Evolutionary conservation across 2,113 vertebrate genomes (phyloP), one percentile per base, ranked within the genome.

Genomic region (Hystrix cristata): DNA sequence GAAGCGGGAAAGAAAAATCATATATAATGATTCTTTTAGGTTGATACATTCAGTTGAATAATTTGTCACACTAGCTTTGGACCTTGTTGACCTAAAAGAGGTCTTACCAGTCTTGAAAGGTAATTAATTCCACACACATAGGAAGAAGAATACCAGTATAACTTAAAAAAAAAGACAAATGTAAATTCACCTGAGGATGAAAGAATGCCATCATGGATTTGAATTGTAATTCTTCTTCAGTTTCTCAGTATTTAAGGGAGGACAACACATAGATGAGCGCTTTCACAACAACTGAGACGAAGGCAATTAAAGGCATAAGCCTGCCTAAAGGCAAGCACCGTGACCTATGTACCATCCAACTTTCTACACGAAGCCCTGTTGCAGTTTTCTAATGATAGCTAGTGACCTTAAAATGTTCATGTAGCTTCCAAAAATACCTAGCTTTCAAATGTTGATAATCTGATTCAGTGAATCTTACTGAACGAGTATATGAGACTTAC

Each of bases 141-240:
- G 64, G 67, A 92, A 91, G 7, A 94, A 93, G 5, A 67, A 98
- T 29, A 15, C 85, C 25, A 83, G 25, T 43, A 53, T 74, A 95
- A 74, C 23, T 76, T 93, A 91, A 94, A 96, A 90, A 85, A 85
- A 81, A 95, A 7, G 31, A 25, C 29, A 92, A 80, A 29, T 72
- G 7, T 79, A 86, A 93, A 31, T 84, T 87, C 46, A 48, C 29
- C 59, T 78, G 31, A 94, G 79, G n/a, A 82, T 94, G 53, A 85
- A 72, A 84, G 69, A 90, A 84, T 53, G 18, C 3, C 18, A 31
- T 55, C 51, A 21, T 57, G 29, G 3, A 69, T 94, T 48, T 96
- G 83, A 95, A 51, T 25, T 4, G 19, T 51, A 53, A n/a, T 69
- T 92, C 38, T 87, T 84, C 64, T 69, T 84, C 12, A 87, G 4